Evolutionary conservation across 2,888 invertebrate genomes (phyloP).

Genomic region (Apamea epomidion): DNA sequence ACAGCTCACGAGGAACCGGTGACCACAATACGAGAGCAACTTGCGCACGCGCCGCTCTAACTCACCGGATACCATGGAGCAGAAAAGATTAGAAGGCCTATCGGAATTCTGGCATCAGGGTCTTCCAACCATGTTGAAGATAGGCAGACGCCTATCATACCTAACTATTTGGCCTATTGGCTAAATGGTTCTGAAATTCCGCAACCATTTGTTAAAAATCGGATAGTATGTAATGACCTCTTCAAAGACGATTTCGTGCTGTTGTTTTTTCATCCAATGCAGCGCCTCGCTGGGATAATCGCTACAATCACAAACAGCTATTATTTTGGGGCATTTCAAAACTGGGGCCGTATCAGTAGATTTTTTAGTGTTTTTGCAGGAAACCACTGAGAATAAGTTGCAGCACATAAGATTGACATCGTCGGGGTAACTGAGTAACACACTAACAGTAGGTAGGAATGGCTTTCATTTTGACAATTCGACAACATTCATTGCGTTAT

Average conservation of each 20-base stretch:
- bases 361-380: not conserved
- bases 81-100: slow-evolving; percentile 21
- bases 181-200: too few species aligned
- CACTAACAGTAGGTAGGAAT: too few species aligned
- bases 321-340: not conserved
- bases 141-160: too few species aligned
- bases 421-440: too few species aligned
- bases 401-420: not conserved
- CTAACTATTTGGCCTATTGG: too few species aligned
- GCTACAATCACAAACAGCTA: not conserved
- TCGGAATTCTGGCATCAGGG: not conserved
- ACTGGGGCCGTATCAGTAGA: not conserved
- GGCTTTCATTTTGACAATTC: not conserved
- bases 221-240: not conserved
- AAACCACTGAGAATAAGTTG: not conserved
- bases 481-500: not conserved
- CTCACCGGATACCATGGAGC: not conserved
- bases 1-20: slow-evolving; percentile 42
- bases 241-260: not conserved
- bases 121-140: not conserved
- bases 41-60: slow-evolving; percentile 47
- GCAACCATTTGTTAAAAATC: not conserved
- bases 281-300: not conserved
- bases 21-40: slow-evolving; percentile 45
- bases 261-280: not conserved